Conservation (phyloP, 2,797 vertebrate genomes). For the Hydrocynus forskahlii region DNA sequence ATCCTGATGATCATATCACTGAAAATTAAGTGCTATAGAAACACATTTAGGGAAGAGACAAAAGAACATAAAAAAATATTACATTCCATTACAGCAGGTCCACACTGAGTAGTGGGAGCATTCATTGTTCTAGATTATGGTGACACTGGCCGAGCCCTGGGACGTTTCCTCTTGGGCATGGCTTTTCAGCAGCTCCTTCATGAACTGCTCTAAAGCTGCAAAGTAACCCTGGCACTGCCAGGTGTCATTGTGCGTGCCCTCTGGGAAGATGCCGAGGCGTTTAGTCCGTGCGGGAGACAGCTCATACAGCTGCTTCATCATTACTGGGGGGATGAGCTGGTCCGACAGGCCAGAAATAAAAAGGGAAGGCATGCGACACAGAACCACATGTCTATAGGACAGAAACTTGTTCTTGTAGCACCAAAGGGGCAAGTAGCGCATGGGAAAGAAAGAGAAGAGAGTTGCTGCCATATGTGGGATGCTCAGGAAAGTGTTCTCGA, state of each 20-base stretch:
- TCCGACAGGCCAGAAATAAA: conserved; percentile 98
- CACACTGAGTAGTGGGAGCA: conserved; percentile 1
- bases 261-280: conserved; percentile 94
- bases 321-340: conserved; percentile 96
- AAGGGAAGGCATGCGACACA: conserved; percentile 97
- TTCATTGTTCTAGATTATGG: conserved; percentile 85
- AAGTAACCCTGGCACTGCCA: conserved; percentile 99
- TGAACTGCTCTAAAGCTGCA: conserved; percentile 94
- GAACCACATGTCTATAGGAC: conserved; percentile 91
- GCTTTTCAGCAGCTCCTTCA: conserved; percentile 93
- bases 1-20: conserved; percentile 61
- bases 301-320: conserved; percentile 99
- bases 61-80: conserved; percentile 74
- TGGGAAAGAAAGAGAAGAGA: conserved; percentile 95
- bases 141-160: conserved; percentile 90
- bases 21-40: conserved; percentile 55
- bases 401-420: conserved; percentile 99
- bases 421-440: conserved; percentile 95
- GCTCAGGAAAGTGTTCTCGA: conserved; percentile 99
- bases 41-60: conserved; percentile 30
- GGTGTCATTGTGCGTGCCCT: conserved; percentile 98
- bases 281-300: conserved; percentile 97
- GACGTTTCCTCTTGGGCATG: conserved; percentile 89
- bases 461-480: conserved; percentile 99
- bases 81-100: conserved; percentile 73